A percentile compares a stretch with the other conserved stretches of the same genome.
phyloP scores from a whole-genome alignment of 2,888 invertebrate genomes.

The Anticlea derivata region DNA sequence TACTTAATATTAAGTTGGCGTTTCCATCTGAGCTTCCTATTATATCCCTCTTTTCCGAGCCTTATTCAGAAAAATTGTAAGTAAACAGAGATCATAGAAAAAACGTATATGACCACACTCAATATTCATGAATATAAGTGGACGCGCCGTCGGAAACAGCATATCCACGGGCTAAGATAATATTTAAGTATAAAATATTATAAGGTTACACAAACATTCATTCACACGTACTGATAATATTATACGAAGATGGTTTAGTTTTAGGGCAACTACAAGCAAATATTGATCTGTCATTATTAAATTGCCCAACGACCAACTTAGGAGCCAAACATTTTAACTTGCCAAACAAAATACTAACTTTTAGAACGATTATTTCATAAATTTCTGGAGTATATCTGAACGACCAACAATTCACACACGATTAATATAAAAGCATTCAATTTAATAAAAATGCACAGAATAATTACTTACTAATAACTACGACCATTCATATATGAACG shows the following conservation, averaged over 20 bases:
- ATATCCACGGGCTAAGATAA: constrained; percentile 52
- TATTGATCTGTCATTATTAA: constrained; percentile 21
- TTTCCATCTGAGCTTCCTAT: constrained; percentile 73
- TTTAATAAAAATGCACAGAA: constrained; percentile 66
- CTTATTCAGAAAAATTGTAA: constrained; percentile 81
- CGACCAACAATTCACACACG: constrained; percentile 31
- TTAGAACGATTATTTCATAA: background rate
- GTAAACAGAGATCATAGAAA: constrained; percentile 75
- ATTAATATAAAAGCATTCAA: constrained; percentile 61
- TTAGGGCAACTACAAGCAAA: constrained; percentile 25
- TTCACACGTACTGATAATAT: constrained; percentile 56
- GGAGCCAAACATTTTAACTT: constrained; percentile 19
- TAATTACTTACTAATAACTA: constrained; percentile 61
- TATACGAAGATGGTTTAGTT: constrained; percentile 48
- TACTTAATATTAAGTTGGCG: constrained; percentile 76
- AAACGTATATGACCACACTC: constrained; percentile 73
- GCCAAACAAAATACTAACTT: constrained; percentile 26
- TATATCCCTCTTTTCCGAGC: constrained; percentile 45
- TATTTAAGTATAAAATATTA: constrained; percentile 51
- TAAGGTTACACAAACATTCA: constrained; percentile 62
- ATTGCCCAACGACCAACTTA: constrained; percentile 12
- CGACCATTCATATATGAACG: constrained; percentile 51
- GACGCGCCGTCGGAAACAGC: constrained; percentile 56
- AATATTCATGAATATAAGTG: constrained; percentile 57
- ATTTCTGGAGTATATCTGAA: constrained; percentile 21